phyloP scores from a whole-genome alignment of 2,797 vertebrate species.

The Myotis daubentonii region DNA sequence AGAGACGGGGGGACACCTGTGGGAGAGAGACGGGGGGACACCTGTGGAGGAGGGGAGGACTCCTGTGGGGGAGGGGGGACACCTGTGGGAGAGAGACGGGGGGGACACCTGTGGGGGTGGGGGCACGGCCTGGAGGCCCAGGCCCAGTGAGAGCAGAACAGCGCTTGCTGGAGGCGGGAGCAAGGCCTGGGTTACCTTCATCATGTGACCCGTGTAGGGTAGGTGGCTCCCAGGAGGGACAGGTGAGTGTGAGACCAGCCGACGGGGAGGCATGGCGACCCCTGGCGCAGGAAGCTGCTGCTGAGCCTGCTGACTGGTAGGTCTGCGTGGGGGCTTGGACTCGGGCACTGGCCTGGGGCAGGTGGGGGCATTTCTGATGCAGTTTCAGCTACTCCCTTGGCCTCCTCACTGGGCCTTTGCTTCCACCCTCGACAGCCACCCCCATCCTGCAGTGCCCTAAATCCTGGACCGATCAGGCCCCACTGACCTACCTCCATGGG shows the following conservation, averaged over 20 bases:
- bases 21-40: too few relatives aligned
- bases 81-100: too few relatives aligned
- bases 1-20: too few relatives aligned
- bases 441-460: too few relatives aligned
- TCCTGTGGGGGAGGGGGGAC: too few relatives aligned
- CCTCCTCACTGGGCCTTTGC: not conserved
- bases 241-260: not conserved
- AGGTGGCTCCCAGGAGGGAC: too few relatives aligned
- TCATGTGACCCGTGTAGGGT: not conserved
- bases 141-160: not conserved
- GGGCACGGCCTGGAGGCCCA: not conserved
- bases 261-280: fast-evolving
- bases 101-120: fast-evolving
- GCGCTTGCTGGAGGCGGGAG: not conserved
- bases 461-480: not conserved
- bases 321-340: not conserved
- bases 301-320: not conserved
- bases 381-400: fast-evolving
- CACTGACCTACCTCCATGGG: not conserved
- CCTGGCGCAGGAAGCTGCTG: not conserved
- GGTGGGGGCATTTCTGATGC: too few relatives aligned
- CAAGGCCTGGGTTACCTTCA: fast-evolving
- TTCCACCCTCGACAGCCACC: not conserved
- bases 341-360: not conserved
- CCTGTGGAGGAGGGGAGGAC: too few relatives aligned